phyloP scores from a whole-genome alignment of 2,113 vertebrate genomes.

The Mobula birostris region DNA sequence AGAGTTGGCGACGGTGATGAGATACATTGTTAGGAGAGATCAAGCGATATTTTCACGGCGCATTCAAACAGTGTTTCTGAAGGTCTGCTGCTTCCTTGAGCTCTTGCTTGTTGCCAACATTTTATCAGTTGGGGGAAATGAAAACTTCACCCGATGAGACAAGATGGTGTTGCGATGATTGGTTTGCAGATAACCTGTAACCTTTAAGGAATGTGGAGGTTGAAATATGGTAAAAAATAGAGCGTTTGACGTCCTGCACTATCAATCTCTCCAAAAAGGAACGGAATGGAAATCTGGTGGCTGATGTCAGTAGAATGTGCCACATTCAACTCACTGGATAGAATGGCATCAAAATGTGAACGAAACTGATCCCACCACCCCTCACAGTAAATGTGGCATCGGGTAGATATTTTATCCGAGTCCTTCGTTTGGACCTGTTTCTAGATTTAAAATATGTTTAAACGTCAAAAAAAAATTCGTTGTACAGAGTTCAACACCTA shows the following conservation, averaged over 20 bases:
- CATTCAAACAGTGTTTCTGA: not conserved
- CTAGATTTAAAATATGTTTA: not conserved
- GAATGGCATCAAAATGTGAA: not conserved
- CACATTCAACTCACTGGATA: not conserved
- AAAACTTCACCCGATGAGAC: not conserved
- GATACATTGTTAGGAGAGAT: not conserved
- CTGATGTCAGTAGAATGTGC: not conserved
- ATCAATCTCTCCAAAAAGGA: not conserved
- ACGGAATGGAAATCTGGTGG: not conserved
- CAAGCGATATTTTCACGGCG: not conserved
- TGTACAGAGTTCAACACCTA: not conserved
- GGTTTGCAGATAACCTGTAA: not conserved
- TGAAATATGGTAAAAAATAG: too few relatives aligned
- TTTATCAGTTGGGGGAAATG: not conserved
- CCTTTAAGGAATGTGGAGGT: not conserved
- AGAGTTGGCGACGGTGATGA: not conserved
- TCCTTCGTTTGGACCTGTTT: not conserved
- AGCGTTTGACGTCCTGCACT: too few relatives aligned
- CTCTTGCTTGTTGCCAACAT: not conserved
- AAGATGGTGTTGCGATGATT: not conserved
- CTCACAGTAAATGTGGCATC: not conserved
- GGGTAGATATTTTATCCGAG: not conserved
- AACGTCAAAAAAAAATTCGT: not conserved
- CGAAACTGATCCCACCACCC: not conserved
- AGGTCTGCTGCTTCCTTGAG: not conserved